Percentiles rank a stretch among this genome's conserved stretches.
Conservation (phyloP, 2,888 invertebrate species). For the Eristalis pertinax region DNA sequence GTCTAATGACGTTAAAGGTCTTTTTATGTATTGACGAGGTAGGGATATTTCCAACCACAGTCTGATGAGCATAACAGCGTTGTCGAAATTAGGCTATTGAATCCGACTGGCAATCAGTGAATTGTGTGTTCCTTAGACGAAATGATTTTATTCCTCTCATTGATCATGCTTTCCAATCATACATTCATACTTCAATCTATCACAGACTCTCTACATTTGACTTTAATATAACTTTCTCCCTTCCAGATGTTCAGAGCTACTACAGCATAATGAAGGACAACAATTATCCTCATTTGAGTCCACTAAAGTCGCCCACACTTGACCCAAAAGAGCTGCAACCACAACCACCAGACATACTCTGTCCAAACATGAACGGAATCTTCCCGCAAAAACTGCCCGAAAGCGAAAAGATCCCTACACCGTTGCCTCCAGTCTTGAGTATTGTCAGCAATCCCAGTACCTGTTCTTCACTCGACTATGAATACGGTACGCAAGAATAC, state of each 20-base stretch:
- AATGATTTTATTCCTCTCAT: too few species aligned
- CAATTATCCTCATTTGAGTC: slow-evolving; percentile 48
- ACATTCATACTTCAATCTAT: too few species aligned
- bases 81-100: too few species aligned
- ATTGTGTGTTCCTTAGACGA: too few species aligned
- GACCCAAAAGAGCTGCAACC: slow-evolving; percentile 55
- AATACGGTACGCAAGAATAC: slow-evolving; percentile 74
- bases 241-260: slow-evolving; percentile 74
- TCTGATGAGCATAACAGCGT: too few species aligned
- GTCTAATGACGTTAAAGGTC: too few species aligned
- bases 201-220: slow-evolving; percentile 5
- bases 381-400: slow-evolving; percentile 60
- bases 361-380: slow-evolving; percentile 27
- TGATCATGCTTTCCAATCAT: too few species aligned
- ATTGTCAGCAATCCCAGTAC: slow-evolving; percentile 55
- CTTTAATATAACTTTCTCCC: slow-evolving; percentile 17
- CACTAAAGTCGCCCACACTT: slow-evolving; percentile 35
- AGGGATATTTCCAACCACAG: too few species aligned
- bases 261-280: slow-evolving; percentile 75
- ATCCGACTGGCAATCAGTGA: too few species aligned
- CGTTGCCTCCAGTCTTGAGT: slow-evolving; percentile 59
- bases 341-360: slow-evolving; percentile 62
- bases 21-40: too few species aligned
- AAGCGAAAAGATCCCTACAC: slow-evolving; percentile 35
- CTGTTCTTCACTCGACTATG: slow-evolving; percentile 56